Conservation (phyloP, 2,797 vertebrate species). For the Cryptoblepharus egeriae region DNA sequence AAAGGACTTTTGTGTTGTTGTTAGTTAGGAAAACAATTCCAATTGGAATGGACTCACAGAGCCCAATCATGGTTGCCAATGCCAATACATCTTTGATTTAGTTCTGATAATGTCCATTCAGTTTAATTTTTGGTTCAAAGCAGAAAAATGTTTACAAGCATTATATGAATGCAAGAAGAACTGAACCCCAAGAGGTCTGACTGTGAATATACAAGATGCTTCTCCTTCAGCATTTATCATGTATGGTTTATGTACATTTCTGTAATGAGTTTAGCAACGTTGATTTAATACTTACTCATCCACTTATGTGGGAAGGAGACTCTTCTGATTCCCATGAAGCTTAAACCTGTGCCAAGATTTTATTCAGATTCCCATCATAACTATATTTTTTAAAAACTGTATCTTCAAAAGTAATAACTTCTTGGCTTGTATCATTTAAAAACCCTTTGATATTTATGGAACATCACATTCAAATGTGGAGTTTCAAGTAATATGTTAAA, state of each 20-base stretch:
- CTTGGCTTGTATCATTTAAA: not conserved
- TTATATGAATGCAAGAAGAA: not conserved
- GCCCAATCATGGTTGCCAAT: not conserved
- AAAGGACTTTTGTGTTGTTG: too few species aligned
- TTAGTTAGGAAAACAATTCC: too few species aligned
- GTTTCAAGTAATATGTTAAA: constrained; percentile 21
- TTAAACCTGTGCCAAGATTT: not conserved
- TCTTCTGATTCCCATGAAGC: not conserved
- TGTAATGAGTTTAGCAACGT: not conserved
- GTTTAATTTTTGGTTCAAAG: constrained; percentile 19
- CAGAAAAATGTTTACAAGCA: constrained; percentile 1
- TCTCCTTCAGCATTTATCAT: too few species aligned
- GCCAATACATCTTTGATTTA: constrained; percentile 11
- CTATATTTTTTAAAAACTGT: too few species aligned
- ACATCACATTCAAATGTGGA: not conserved
- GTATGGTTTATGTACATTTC: not conserved
- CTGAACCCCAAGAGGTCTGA: constrained; percentile 41
- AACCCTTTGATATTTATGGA: not conserved
- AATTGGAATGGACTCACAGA: not conserved
- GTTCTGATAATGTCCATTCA: constrained; percentile 23
- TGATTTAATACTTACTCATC: not conserved
- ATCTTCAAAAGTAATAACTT: not conserved
- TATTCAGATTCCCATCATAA: not conserved
- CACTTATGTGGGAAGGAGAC: too few species aligned
- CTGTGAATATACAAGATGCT: constrained; percentile 44